Base-by-base conservation (phyloP, 2,888 invertebrate genomes). In the Oligia latruncula region DNA sequence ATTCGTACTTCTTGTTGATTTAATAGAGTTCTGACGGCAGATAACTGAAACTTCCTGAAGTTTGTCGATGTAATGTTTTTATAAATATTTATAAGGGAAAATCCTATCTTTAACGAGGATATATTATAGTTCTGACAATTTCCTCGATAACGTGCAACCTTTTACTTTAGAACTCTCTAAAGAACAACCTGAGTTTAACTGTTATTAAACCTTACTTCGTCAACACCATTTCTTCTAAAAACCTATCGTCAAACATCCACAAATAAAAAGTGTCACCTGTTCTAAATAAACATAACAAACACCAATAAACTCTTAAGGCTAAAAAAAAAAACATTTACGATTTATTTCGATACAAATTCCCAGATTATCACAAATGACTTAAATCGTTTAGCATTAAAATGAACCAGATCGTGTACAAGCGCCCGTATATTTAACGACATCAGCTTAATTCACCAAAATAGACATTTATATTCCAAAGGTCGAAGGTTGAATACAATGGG, bases 1-100 rank as follows among this genome's bases (percentile, higher is more conserved):
- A 93, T 93, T 92, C 92, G 90, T 90, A 90, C 91, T 92, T 90
- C 90, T 91, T 92, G 92, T 92, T 92, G 93, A 92, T 93, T 93
- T 94, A 94, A 93, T 92, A 89, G 91, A 88, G 90, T 90, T 88
- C 90, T 87, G 86, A 79, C 86, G 87, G 87, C 88, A 86, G 81
- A 81, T 80, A 43, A 71, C 76, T 49, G 66, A 29, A 72, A 68
- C 72, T 77, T 74, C 73, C 43, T 68, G 55, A 86, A 88, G 86
- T 84, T 88, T 62, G 85, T 40, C 73, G 52, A 66, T 52, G 71
- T 72, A 49, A 74, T 67, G 70, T 23, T 73, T 75, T 65, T 49
- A 76, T 82, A 60, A 81, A 82, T 82, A 77, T 77, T 74, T 70
- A 74, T 74, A 64, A 72, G 67, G 46, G 29, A 71, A 66, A 35